Base-by-base conservation (phyloP, 2,113 vertebrate genomes). In the Dermatemys mawii region DNA sequence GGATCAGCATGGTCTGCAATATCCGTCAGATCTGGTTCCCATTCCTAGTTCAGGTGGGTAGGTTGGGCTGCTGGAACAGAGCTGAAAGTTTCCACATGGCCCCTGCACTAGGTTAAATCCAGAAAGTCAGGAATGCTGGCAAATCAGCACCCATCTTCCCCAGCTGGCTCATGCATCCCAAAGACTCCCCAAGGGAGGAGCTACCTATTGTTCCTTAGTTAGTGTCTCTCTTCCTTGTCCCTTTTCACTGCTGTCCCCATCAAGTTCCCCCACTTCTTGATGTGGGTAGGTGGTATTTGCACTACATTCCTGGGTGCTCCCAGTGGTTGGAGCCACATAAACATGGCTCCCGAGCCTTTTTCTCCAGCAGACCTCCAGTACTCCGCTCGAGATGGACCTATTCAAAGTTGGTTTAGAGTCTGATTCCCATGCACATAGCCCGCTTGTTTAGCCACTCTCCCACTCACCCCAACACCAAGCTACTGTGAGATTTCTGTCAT, bases 361-460 rank as follows among this genome's bases (percentile, higher is more conserved):
- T 19, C 17, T 48, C 84, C 70, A 85, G 83, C 89, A 87, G 11
- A 41, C 11, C 70, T 73, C 79, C 44, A 92, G 22, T 88, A 63
- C 51, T 89, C 86, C 3, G 11, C 44, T 84, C 41, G 17, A 38
- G 48, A 82, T 82, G 19, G 4, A 44, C 0, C 0, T 21, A 53
- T 5, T 11, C 2, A 50, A 8, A 17, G 14, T 27, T 0, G 1
- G 6, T 16, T 0, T 2, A 84, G 35, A 41, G 8, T 41, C 32
- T 84, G 67, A 3, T 21, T 57, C 6, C 27, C 63, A 38, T 7
- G 22, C 44, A 38, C 14, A 63, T 17, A 5, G 1, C 55, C 4
- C 5, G 12, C 86, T 95, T 10, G 41, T 12, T 2, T 57, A 53
- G 8, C 60, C 32, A 80, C 80, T 27, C 49, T 5, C 24, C 83